A percentile compares a stretch with the other conserved stretches of the same genome.
phyloP scores from a whole-genome alignment of 2,888 invertebrate genomes.

The Teleiodes luculella region DNA sequence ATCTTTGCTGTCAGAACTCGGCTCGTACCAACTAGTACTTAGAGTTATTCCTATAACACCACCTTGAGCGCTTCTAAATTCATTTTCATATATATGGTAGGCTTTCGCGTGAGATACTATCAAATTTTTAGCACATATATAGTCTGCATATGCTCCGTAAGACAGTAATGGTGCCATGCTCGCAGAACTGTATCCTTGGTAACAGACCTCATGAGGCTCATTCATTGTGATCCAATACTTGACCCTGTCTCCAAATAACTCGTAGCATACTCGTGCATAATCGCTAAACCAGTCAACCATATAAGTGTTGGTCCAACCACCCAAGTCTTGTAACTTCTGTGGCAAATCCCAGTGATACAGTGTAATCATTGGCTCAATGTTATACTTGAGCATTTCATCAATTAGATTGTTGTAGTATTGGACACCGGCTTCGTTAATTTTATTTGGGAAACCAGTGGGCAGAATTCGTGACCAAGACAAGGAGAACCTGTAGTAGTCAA shows the following conservation, averaged over 20 bases:
- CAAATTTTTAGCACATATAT: conserved; percentile 64
- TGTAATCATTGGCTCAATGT: conserved; percentile 75
- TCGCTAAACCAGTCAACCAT: conserved; percentile 57
- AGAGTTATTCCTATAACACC: conserved; percentile 64
- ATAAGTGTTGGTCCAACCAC: conserved; percentile 62
- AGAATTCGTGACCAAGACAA: conserved; percentile 78
- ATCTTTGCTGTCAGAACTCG: conserved; percentile 47
- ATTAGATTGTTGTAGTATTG: conserved; percentile 80
- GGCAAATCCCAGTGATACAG: conserved; percentile 68
- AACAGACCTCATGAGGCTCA: conserved; percentile 59
- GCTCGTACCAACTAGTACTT: conserved; percentile 72
- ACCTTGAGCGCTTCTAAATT: conserved; percentile 42
- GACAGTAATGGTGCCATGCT: conserved; percentile 41
- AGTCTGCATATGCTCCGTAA: conserved; percentile 56
- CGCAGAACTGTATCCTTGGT: conserved; percentile 53
- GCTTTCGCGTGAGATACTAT: conserved; percentile 72
- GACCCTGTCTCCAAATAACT: conserved; percentile 58
- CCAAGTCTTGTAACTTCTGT: conserved; percentile 57
- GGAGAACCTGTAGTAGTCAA: conserved; percentile 65
- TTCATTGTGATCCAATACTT: conserved; percentile 78
- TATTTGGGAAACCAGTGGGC: conserved; percentile 63
- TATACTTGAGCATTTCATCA: conserved; percentile 69
- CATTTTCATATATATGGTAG: conserved; percentile 49
- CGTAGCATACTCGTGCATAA: conserved; percentile 53
- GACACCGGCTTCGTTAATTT: conserved; percentile 70